Evolutionary conservation across 2,113 vertebrate species (phyloP), one percentile per base, ranked within the genome.

Genomic region (Hyperopisus bebe): DNA sequence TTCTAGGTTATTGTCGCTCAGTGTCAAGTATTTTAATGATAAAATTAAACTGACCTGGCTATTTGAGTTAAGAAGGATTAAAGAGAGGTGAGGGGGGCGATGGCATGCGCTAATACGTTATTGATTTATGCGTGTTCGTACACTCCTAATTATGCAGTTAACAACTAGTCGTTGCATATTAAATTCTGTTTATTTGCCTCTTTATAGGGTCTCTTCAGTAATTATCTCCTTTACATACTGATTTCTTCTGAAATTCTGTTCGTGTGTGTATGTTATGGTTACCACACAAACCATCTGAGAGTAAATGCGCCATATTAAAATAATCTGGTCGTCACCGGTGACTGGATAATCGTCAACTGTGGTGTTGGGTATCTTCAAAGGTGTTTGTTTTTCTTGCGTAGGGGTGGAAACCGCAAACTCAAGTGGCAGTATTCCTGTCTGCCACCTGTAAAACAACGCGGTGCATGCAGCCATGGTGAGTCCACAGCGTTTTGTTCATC

Each of bases 391-490:
- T 87, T 48, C 51, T 39, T 35, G 35, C 5, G 9, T 46, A 87
- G 48, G 85, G 10, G 31, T 62, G n/a, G 47, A 53, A 31, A 2
- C 89, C 70, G 2, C 92, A 93, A 91, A 88, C 89, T 74, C n/a
- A 92, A 66, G 53, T 77, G 44, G 46, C 58, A 53, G 74, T 27
- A 8, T 80, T 89, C 86, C 70, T 0, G 31, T 87, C 47, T 24
- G 44, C 83, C 90, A 35, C 55, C 89, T 70, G 90, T 90, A 84
- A 42, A 17, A 70, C 86, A 92, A 87, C 91, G 91, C 91, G 0
- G 91, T 51, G 2, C 85, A 87, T 27, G 88, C 89, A 91, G 90
- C 89, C 24, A 95, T 95, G 95, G 95, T 95, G 88, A 94, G 95
- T 35, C 31, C 31, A 11, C n/a, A 39, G 10, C 48, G 3, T 27